phyloP scores from a whole-genome alignment of 1,140 invertebrate species.

The Leptinotarsa undecemlineata region DNA sequence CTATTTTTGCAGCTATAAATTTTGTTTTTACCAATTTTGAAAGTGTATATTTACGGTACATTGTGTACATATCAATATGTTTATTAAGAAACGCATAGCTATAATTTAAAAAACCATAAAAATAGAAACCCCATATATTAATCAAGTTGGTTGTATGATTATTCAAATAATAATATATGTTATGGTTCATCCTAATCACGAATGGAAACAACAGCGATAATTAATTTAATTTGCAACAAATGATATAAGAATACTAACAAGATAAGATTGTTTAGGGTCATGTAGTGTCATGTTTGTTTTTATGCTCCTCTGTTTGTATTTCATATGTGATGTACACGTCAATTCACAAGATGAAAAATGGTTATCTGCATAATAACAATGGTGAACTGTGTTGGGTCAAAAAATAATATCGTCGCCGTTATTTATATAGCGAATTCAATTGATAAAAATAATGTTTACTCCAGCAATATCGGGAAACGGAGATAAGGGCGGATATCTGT shows the following conservation, averaged over 20 bases:
- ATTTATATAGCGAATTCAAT: neutral
- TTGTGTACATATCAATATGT: too few species aligned
- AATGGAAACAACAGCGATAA: neutral
- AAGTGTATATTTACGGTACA: too few species aligned
- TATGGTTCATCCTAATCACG: neutral
- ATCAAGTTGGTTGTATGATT: too few species aligned
- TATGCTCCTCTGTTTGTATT: neutral
- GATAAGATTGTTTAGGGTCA: neutral
- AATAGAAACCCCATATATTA: too few species aligned
- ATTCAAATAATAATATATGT: neutral
- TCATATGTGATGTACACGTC: neutral
- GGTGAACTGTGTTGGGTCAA: conserved; percentile 6
- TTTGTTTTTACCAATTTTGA: too few species aligned
- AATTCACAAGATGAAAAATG: neutral
- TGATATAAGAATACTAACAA: neutral
- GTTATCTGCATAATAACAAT: conserved; percentile 2
- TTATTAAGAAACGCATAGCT: too few species aligned
- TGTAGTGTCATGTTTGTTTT: conserved; percentile 5
- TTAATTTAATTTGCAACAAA: neutral
- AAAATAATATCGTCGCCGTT: conserved; percentile 6
- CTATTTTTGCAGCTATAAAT: too few species aligned
- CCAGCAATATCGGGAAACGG: neutral
- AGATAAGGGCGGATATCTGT: neutral
- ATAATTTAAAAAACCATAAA: too few species aligned
- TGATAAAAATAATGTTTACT: neutral